These are phyloP conservation scores for Nesidiocoris tenuis DNA, from an alignment of 2,888 invertebrate genomes.

Conservation along the genomic window DNA sequence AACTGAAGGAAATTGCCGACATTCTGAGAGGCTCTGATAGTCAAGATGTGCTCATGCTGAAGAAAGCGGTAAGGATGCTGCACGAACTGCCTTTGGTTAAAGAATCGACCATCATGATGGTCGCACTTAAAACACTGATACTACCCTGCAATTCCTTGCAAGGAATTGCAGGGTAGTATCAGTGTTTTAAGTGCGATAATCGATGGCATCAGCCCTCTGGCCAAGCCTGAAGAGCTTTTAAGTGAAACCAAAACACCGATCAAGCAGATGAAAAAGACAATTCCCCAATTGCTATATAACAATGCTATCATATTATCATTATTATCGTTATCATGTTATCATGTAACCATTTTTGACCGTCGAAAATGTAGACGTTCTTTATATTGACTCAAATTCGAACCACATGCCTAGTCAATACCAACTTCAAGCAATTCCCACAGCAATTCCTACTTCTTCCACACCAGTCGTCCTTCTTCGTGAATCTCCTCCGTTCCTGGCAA, in stretches of 20 bases:
- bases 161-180: neutral
- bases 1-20: constrained; percentile 11
- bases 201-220: constrained; percentile 8
- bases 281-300: too few relatives aligned
- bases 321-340: too few relatives aligned
- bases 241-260: neutral
- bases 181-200: constrained; percentile 2
- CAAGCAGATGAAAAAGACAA: constrained; percentile 19
- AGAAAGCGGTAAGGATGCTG: constrained; percentile 1
- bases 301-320: too few relatives aligned
- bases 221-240: constrained; percentile 23
- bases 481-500: neutral
- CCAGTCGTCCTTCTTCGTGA: neutral
- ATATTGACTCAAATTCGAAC: too few relatives aligned
- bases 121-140: too few relatives aligned
- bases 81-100: neutral
- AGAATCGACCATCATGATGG: neutral
- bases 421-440: too few relatives aligned
- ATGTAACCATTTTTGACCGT: too few relatives aligned
- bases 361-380: too few relatives aligned
- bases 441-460: too few relatives aligned
- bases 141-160: too few relatives aligned
- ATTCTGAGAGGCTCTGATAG: neutral
- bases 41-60: constrained; percentile 15
- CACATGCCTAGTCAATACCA: too few relatives aligned